phyloP scores from a whole-genome alignment of 2,888 invertebrate species.

The Steinernema scapterisci region DNA sequence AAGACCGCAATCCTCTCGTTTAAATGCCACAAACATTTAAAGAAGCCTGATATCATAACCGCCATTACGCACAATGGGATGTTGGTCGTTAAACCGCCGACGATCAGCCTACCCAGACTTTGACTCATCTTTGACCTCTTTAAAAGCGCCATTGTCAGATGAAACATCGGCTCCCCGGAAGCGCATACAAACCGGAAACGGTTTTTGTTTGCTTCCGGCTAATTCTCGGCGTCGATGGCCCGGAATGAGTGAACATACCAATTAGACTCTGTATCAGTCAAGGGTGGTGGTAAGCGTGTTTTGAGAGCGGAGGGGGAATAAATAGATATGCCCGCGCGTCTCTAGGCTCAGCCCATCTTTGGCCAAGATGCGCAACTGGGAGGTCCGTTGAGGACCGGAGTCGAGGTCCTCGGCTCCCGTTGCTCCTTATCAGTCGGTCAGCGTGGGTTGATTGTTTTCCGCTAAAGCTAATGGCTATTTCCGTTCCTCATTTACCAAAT shows the following conservation, averaged over 20 bases:
- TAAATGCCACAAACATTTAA: background rate
- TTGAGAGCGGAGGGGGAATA: background rate
- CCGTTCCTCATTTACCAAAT: background rate
- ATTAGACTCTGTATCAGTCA: constrained; percentile 4
- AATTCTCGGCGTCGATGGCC: too few species aligned
- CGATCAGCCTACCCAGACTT: background rate
- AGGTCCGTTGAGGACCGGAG: background rate
- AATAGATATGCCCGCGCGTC: background rate
- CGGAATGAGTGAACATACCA: too few species aligned
- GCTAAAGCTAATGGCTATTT: background rate
- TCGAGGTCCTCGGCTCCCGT: background rate
- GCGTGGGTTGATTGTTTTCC: constrained; percentile 23
- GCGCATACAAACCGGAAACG: too few species aligned
- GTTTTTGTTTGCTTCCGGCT: too few species aligned
- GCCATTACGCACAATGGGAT: too few species aligned
- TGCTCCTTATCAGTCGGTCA: constrained; percentile 20
- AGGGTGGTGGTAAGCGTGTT: background rate
- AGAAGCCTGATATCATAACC: too few species aligned
- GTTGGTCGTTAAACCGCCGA: too few species aligned
- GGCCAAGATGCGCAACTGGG: background rate
- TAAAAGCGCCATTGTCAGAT: background rate
- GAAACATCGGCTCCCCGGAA: too few species aligned
- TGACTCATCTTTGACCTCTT: background rate
- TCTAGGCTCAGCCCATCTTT: constrained; percentile 17
- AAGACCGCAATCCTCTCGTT: background rate